phyloP scores from a whole-genome alignment of 2,888 invertebrate genomes.

The Folsomia candida region DNA sequence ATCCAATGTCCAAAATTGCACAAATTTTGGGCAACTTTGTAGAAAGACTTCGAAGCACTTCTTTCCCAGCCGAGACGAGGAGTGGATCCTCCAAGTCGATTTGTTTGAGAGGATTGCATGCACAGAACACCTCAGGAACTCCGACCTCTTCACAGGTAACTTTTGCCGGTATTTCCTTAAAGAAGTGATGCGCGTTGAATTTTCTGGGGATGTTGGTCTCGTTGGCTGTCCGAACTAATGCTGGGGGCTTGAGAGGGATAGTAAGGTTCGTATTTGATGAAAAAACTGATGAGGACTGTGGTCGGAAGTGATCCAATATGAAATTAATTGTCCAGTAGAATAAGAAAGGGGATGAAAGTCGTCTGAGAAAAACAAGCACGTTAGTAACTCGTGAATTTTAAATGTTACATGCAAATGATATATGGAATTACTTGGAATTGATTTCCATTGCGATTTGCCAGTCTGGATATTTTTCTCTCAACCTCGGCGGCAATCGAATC shows the following conservation, averaged over 20 bases:
- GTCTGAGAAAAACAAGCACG: constrained; percentile 11
- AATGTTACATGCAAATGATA: no score
- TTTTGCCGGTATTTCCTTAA: background rate
- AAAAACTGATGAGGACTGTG: no score
- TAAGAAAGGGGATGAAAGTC: constrained; percentile 25
- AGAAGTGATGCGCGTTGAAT: background rate
- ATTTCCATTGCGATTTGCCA: constrained; percentile 13
- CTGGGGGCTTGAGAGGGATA: no score
- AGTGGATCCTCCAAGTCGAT: constrained; percentile 10
- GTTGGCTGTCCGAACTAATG: no score
- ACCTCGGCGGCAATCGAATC: constrained; percentile 65
- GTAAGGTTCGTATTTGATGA: no score
- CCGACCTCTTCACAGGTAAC: constrained; percentile 20
- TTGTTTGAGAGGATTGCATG: constrained; percentile 14
- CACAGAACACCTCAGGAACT: constrained; percentile 23
- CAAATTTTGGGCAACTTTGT: background rate
- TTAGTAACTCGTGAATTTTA: no score
- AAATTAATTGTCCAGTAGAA: constrained; percentile 23
- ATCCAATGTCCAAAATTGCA: background rate
- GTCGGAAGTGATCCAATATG: no score
- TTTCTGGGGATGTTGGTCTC: background rate
- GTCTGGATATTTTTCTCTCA: constrained; percentile 51
- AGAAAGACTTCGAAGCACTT: background rate
- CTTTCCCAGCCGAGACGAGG: background rate
- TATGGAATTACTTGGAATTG: constrained; percentile 26